Evolutionary conservation across 2,797 vertebrate species (phyloP).

Genomic region (Bradypodion pumilum): DNA sequence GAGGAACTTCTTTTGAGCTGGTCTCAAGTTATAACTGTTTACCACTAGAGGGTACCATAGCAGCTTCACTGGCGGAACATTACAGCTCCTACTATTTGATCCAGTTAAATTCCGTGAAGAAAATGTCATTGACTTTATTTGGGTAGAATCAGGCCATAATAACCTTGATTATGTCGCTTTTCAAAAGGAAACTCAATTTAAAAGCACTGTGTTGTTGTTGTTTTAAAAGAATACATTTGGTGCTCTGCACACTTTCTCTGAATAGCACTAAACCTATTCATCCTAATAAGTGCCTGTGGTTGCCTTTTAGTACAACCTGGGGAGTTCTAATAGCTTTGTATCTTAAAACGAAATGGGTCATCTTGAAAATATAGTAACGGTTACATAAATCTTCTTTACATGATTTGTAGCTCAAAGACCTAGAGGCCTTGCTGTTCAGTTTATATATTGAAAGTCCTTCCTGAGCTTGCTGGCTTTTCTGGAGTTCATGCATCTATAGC

Average conservation of each 20-base stretch:
- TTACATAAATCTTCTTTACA: slow-evolving; percentile 35
- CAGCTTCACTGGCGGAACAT: slow-evolving; percentile 41
- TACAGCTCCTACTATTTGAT: not conserved
- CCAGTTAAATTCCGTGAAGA: slow-evolving; percentile 24
- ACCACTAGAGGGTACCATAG: slow-evolving; percentile 55
- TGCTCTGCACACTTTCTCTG: slow-evolving; percentile 1
- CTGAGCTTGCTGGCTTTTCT: slow-evolving; percentile 5
- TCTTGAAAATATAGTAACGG: slow-evolving; percentile 17
- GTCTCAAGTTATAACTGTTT: not conserved
- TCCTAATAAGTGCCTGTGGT: not conserved
- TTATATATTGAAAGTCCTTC: not conserved
- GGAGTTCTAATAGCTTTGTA: not conserved
- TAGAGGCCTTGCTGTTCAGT: slow-evolving; percentile 25
- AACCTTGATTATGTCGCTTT: slow-evolving; percentile 19
- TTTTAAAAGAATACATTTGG: slow-evolving; percentile 6
- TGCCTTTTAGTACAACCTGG: slow-evolving; percentile 24
- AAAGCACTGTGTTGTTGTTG: not conserved
- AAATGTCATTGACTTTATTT: slow-evolving; percentile 3
- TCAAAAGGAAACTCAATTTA: not conserved
- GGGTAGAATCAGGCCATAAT: slow-evolving; percentile 26
- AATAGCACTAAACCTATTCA: not conserved
- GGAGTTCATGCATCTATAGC: not conserved
- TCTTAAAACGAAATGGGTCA: slow-evolving; percentile 17
- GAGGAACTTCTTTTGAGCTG: not conserved
- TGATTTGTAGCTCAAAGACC: not conserved